A percentile compares a stretch with the other conserved stretches of the same genome.
These are phyloP conservation scores for Neodiprion fabricii DNA, from an alignment of 1,140 invertebrate genomes.

Conservation along the genomic window DNA sequence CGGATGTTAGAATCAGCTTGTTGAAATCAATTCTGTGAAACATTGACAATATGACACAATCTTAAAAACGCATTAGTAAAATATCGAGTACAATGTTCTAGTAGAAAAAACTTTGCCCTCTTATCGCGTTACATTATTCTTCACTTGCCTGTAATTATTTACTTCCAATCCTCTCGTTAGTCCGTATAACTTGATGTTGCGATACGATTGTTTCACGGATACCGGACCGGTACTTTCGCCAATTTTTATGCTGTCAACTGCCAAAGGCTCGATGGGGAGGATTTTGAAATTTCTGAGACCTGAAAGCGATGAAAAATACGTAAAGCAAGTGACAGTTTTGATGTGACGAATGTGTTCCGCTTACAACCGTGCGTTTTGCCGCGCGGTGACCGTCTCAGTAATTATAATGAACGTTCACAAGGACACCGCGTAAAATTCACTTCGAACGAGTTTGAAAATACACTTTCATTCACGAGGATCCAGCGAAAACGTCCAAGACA, in stretches of 20 bases:
- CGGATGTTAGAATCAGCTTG: constrained; percentile 59
- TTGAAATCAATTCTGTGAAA: constrained; percentile 57
- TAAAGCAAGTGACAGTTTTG: neutral
- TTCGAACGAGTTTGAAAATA: too few relatives aligned
- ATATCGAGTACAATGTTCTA: neutral
- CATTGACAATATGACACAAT: neutral
- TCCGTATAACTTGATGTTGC: constrained; percentile 65
- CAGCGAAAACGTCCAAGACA: too few relatives aligned
- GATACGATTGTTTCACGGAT: constrained; percentile 65
- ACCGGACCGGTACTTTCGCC: constrained; percentile 64
- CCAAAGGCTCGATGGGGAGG: constrained; percentile 63
- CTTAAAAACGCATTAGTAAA: neutral
- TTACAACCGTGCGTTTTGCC: too few relatives aligned
- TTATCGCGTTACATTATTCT: neutral
- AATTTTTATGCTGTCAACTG: constrained; percentile 63
- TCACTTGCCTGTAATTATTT: constrained; percentile 60
- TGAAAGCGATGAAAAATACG: constrained; percentile 18
- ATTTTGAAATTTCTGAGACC: constrained; percentile 43
- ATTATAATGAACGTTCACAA: too few relatives aligned
- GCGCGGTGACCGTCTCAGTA: too few relatives aligned
- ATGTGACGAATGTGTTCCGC: too few relatives aligned
- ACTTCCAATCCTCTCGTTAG: constrained; percentile 61
- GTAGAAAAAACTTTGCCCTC: too few relatives aligned
- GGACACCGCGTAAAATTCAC: too few relatives aligned
- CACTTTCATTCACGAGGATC: too few relatives aligned